Evolutionary conservation across 2,113 vertebrate genomes (phyloP), one percentile per base, ranked within the genome.

Genomic region (Rhinolophus ferrumequinum): DNA sequence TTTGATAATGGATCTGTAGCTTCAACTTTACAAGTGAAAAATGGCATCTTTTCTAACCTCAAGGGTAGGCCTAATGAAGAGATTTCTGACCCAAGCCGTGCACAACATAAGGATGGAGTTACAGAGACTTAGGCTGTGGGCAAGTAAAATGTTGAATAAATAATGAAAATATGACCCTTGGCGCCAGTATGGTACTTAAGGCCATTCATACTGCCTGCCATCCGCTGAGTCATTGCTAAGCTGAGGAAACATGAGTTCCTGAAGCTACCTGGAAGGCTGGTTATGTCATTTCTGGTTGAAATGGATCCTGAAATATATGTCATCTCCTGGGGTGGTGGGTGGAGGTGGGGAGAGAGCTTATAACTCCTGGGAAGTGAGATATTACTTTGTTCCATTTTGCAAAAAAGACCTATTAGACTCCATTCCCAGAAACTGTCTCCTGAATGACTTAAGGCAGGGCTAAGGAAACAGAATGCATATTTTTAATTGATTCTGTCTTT

Each of bases 401-500:
- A 70, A 96, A 93, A 93, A 95, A 90, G 15, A 80, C 70, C 79
- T 60, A 80, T 88, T 76, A 77, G 90, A 95, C 21, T 90, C 52
- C 77, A 58, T 97, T 97, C 85, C 90, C 96, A 96, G 97, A 97
- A 97, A 82, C 66, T 47, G 58, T 93, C 60, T 76, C 33, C 67
- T 83, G 44, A 94, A 88, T 97, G 94, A 94, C 96, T 96, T 72
- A 93, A 84, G 66, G 88, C 73, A 80, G 58, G 26, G 33, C 76
- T 88, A 33, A 95, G 72, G 83, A 96, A 97, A 88, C 79, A 95
- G 93, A 94, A 87, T 81, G 85, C 84, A 88, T 75, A 85, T 94
- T 95, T 98, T 96, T 84, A 87, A 97, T 97, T 84, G 94, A 95
- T 90, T 93, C 64, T 88, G 11, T 77, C 88, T 87, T 96, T 94